A percentile compares a stretch with the other conserved stretches of the same genome.
These are phyloP conservation scores for Sebastiscus tertius DNA, from an alignment of 2,797 vertebrate species.

Conservation along the genomic window DNA sequence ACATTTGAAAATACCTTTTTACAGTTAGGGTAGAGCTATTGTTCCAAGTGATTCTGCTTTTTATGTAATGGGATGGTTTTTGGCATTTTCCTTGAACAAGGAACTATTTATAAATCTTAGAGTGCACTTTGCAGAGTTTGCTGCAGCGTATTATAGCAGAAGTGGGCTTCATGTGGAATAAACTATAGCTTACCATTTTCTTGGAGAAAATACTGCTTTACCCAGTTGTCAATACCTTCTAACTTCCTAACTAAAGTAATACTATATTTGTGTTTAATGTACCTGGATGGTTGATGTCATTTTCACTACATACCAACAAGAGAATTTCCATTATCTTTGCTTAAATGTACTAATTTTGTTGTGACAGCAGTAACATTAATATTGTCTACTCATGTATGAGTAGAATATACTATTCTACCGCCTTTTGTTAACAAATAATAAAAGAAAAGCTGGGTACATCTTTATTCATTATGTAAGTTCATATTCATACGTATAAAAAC, in stretches of 20 bases:
- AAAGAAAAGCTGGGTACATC: neutral
- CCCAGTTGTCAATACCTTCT: neutral
- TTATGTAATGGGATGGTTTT: too few species aligned
- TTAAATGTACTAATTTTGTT: neutral
- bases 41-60: too few species aligned
- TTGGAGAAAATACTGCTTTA: neutral
- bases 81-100: neutral
- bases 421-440: fast-evolving
- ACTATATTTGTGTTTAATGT: too few species aligned
- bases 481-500: neutral
- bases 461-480: neutral
- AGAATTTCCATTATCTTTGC: neutral
- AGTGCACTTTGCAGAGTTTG: neutral
- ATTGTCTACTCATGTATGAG: neutral
- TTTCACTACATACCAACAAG: too few species aligned
- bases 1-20: too few species aligned
- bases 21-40: too few species aligned
- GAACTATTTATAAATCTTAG: neutral
- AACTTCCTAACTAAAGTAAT: too few species aligned
- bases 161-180: neutral
- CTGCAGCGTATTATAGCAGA: neutral
- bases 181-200: neutral
- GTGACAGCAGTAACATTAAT: neutral
- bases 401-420: neutral
- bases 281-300: too few species aligned